Evolutionary conservation across 2,888 invertebrate genomes (phyloP).

Genomic region (Eristalis pertinax): DNA sequence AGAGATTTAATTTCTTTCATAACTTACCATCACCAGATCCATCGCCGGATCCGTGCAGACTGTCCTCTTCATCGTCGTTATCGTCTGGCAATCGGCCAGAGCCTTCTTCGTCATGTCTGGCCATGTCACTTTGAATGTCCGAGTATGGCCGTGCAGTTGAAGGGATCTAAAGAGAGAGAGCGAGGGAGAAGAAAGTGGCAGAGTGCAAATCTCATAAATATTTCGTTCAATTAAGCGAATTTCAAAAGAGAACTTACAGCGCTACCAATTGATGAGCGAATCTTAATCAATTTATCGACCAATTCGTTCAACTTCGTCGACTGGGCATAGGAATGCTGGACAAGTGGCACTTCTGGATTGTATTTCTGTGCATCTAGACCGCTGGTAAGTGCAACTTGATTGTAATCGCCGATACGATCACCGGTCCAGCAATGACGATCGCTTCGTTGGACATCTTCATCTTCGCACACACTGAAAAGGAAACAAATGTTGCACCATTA

Average conservation of each 20-base stretch:
- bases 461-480: constrained; percentile 78
- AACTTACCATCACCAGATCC: constrained; percentile 79
- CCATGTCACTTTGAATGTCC: constrained; percentile 81
- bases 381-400: constrained; percentile 79
- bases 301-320: constrained; percentile 79
- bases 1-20: constrained; percentile 28
- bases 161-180: constrained; percentile 75
- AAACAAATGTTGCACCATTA: neutral
- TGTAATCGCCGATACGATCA: constrained; percentile 80
- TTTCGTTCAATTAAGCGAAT: neutral
- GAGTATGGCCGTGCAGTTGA: constrained; percentile 77
- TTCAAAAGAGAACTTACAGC: constrained; percentile 76
- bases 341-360: constrained; percentile 81
- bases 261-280: constrained; percentile 79
- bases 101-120: constrained; percentile 79
- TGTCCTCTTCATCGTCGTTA: constrained; percentile 80
- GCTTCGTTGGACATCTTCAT: constrained; percentile 79
- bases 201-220: constrained; percentile 26
- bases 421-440: constrained; percentile 81
- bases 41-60: constrained; percentile 79
- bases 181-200: no score
- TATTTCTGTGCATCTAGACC: constrained; percentile 80
- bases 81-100: constrained; percentile 77
- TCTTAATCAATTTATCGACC: constrained; percentile 80
- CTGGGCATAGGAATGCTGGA: constrained; percentile 75